phyloP scores from a whole-genome alignment of 2,113 vertebrate species.

The Psilopsiagon aymara region DNA sequence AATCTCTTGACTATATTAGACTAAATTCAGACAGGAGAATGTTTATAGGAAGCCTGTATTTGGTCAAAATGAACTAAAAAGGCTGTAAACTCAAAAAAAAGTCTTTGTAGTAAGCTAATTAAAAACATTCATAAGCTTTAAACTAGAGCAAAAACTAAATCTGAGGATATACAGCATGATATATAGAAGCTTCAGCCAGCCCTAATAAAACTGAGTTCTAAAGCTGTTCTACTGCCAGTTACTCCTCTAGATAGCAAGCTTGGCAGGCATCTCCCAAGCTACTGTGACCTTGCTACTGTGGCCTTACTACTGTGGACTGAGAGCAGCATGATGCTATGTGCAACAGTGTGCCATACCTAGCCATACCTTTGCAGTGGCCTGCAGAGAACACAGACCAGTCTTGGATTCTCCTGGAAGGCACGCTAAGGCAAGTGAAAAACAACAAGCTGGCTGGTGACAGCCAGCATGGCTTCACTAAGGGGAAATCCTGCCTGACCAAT shows the following conservation, averaged over 20 bases:
- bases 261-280: background rate
- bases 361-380: rapidly evolving
- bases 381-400: background rate
- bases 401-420: background rate
- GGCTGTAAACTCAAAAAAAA: background rate
- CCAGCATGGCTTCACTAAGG: too few species aligned
- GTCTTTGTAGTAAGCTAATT: background rate
- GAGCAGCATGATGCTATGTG: background rate
- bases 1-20: background rate
- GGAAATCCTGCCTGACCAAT: too few species aligned
- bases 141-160: background rate
- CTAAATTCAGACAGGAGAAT: background rate
- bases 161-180: background rate
- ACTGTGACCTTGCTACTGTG: background rate
- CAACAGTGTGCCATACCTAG: rapidly evolving
- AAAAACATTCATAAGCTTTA: background rate
- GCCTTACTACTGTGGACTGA: background rate
- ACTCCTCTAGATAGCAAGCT: background rate
- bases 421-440: too few species aligned
- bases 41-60: background rate
- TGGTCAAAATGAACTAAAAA: background rate
- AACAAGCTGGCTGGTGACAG: too few species aligned
- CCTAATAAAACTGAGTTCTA: background rate
- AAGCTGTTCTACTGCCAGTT: background rate
- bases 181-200: background rate